Base-by-base conservation (phyloP, 2,113 vertebrate genomes). In the Phyllostomus hastatus region DNA sequence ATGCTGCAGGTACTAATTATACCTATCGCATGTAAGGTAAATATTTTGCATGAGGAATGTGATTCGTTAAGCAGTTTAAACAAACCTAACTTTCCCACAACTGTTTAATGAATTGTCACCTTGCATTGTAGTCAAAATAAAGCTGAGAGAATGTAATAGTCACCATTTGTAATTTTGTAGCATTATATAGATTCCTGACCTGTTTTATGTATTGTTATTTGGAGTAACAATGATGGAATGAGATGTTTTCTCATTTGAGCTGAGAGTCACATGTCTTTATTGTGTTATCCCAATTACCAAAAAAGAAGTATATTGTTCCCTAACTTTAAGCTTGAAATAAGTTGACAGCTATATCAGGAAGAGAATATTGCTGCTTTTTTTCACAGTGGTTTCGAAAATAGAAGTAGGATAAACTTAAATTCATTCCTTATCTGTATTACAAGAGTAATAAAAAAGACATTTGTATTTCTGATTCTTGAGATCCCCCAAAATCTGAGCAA, bases 31-130 rank as follows among this genome's bases (percentile, higher is more conserved):
- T 24, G 3, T 59, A 52, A 97, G 96, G 88, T 33, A 41, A 84
- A 57, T 89, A 89, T 41, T 96, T 97, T 96, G 85, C 57, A 89
- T 94, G 91, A 98, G 95, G 91, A 98, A 97, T 96, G 8, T 96
- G 94, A 91, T 93, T 97, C 76, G 94, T 91, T 95, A 94, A 97
- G 76, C 95, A 95, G 93, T 95, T 97, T 97, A 97, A 98, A 88
- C 41, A 90, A 88, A 94, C 12, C 61, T 90, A 88, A 80, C 91
- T 93, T 69, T 64, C 87, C 35, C 35, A 73, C 9, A 96, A 95
- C 97, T 98, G 91, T 26, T 96, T 94, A 97, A 97, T 97, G 97
- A 98, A 93, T 98, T 96, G 87, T 93, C 96, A 95, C 16, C 97
- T 97, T 97, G 95, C 52, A 31, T 6, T 41, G 90, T 12, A 93